Conservation (phyloP, 37 sponge, comb jelly and placozoan genomes). For the Oopsacas minuta region DNA sequence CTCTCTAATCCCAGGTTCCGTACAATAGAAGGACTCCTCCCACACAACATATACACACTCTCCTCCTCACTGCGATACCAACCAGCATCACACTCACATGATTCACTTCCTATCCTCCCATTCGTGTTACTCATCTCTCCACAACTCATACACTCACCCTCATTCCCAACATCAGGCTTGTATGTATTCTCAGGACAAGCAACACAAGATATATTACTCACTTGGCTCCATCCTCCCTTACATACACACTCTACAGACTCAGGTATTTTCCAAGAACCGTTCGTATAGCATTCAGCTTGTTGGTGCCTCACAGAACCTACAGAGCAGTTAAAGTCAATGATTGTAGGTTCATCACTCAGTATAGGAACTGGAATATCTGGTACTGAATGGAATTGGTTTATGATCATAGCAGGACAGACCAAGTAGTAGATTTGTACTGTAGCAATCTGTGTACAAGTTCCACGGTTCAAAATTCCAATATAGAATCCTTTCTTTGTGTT, state of each 20-base stretch:
- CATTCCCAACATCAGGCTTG: neutral
- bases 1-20: neutral
- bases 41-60: neutral
- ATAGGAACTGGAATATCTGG: neutral
- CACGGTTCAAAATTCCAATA: neutral
- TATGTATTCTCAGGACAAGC: neutral
- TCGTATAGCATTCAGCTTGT: neutral
- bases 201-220: neutral
- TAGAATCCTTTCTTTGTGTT: neutral
- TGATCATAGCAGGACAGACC: neutral
- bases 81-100: neutral
- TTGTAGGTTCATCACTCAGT: neutral
- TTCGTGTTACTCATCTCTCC: neutral
- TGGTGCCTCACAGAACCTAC: neutral
- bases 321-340: neutral
- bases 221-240: neutral
- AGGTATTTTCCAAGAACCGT: neutral
- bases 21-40: neutral
- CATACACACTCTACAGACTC: neutral
- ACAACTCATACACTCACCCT: neutral
- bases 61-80: neutral
- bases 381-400: neutral
- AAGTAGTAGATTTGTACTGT: neutral
- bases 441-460: neutral
- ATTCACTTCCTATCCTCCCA: neutral